Evolutionary conservation across 1,140 invertebrate species (phyloP).

Genomic region (Macrotrachela quadricornifera): DNA sequence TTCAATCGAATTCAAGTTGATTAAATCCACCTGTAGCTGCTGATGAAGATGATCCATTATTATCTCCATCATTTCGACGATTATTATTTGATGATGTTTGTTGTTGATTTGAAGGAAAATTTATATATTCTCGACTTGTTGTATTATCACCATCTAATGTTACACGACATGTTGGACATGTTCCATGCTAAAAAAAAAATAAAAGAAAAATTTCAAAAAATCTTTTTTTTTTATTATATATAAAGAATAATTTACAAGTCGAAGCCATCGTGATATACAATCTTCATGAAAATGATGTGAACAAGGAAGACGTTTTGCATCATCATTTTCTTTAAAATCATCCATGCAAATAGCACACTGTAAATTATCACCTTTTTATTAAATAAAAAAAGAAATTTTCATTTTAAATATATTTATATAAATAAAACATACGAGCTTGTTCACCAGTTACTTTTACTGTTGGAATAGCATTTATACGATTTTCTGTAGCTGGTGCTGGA

Average conservation of each 20-base stretch:
- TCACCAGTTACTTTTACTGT: conserved; percentile 49
- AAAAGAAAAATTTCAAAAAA: not conserved
- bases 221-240: too few species aligned
- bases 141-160: conserved; percentile 34
- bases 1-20: too few species aligned
- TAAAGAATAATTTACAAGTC: conserved; percentile 48
- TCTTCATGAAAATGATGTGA: conserved; percentile 70
- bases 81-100: too few species aligned
- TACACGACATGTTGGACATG: conserved; percentile 78
- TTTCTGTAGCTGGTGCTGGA: conserved; percentile 64
- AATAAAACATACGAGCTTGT: conserved; percentile 44
- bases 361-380: conserved; percentile 42
- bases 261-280: conserved; percentile 82
- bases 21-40: too few species aligned
- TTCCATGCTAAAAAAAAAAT: conserved; percentile 48
- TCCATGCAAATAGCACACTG: conserved; percentile 96
- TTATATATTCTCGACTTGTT: conserved; percentile 5
- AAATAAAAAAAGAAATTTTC: not conserved
- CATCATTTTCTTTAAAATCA: conserved; percentile 57
- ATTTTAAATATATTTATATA: conserved; percentile 35
- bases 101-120: not conserved
- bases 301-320: conserved; percentile 64
- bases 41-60: too few species aligned
- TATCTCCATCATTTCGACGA: too few species aligned
- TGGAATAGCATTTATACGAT: conserved; percentile 63